phyloP scores from a whole-genome alignment of 2,888 invertebrate genomes.

The Melinaea marsaeus region DNA sequence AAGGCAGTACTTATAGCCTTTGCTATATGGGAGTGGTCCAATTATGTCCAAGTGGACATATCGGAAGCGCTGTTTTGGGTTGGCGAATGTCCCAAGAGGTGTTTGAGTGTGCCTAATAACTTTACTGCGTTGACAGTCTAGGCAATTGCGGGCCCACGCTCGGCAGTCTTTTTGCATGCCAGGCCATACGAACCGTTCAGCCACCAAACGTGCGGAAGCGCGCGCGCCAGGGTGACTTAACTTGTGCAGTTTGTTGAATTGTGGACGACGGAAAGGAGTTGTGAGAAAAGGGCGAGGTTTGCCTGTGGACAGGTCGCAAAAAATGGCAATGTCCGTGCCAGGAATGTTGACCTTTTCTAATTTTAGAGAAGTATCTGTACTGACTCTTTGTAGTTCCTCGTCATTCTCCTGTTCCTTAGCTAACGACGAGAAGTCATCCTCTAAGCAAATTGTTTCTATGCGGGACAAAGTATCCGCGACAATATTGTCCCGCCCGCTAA shows the following conservation, averaged over 20 bases:
- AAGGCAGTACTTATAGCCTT: constrained; percentile 28
- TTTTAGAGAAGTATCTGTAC: constrained; percentile 20
- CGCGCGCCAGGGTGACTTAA: constrained; percentile 30
- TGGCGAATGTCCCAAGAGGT: constrained; percentile 24
- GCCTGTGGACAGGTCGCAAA: constrained; percentile 27
- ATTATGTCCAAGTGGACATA: constrained; percentile 50
- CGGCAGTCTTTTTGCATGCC: constrained; percentile 38
- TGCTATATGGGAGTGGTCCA: constrained; percentile 32
- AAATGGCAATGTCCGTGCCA: constrained; percentile 19
- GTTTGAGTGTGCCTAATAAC: constrained; percentile 25
- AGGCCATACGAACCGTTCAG: constrained; percentile 48
- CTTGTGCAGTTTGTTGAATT: constrained; percentile 26
- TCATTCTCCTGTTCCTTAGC: constrained; percentile 25
- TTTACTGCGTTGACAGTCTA: constrained; percentile 42
- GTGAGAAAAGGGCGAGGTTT: constrained; percentile 28
- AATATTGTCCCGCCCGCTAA: constrained; percentile 33
- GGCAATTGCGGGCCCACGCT: constrained; percentile 40
- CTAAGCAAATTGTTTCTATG: constrained; percentile 26
- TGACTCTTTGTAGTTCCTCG: constrained; percentile 21
- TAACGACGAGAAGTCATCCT: constrained; percentile 20
- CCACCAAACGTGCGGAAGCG: constrained; percentile 33
- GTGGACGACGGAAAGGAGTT: constrained; percentile 11
- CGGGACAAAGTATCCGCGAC: constrained; percentile 37
- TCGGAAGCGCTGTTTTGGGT: constrained; percentile 23
- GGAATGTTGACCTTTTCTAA: constrained; percentile 20